Base-by-base conservation (phyloP, 2,888 invertebrate species). In the Drosophila cracens region DNA sequence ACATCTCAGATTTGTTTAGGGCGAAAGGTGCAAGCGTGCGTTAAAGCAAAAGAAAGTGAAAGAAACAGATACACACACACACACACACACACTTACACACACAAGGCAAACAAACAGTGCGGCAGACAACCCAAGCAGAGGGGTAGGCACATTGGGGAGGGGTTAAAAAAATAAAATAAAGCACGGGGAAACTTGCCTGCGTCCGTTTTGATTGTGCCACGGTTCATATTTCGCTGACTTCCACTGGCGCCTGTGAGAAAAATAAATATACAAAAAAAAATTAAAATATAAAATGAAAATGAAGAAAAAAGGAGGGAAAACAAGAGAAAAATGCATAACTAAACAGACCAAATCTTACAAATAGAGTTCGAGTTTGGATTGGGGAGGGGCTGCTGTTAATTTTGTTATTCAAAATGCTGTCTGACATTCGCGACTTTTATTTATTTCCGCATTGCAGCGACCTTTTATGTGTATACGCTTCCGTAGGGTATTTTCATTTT, bases 401-500 rank as follows among this genome's bases (percentile, higher is more conserved):
- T 92, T 92, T 91, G 91, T 91, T 92, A 92, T 92, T 91, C 92
- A 91, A 92, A 91, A 91, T 86, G 90, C 81, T 85, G 70, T 79
- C 75, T 71, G 74, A 64, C 81, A 75, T 81, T 71, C 87, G 87
- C 89, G 91, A 92, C 90, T 91, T 92, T 92, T 92, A 92, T 92
- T 92, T 92, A 92, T 92, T 92, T 92, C 92, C 92, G 90, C 84
- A 85, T 43, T 43, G 43, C 43, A 43, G 43, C 21, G 43, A 43
- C 21, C 43, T 21, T 43, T 43, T 2, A 29, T 49, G 6, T 40
- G 5, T 25, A 16, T 25, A 25, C 25, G 1, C 25, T 46, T 8
- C 8, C 4, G 16, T 1, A 25, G 8, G 16, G 25, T 46, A 46
- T 21, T 21, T 2, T 21, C 2, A 43, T 43, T 43, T 21, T 43